Evolutionary conservation across 2,888 invertebrate species (phyloP), one percentile per base, ranked within the genome.

Genomic region (Ormyrus labotus): DNA sequence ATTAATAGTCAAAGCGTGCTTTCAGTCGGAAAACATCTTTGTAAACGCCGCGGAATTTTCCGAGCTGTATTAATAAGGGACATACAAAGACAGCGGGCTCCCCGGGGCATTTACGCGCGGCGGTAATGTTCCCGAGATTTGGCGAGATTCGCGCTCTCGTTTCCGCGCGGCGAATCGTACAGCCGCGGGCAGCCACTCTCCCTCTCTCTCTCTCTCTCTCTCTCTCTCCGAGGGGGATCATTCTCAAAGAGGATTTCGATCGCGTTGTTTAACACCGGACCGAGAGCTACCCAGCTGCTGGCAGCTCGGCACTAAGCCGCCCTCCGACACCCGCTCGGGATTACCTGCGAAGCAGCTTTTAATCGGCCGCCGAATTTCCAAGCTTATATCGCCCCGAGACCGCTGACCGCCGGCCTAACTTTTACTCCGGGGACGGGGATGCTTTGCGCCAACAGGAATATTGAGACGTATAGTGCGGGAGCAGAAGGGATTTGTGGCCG

Each of bases 211-310:
- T 13, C 13, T 13, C 13, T 13, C 13, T 13, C 13, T 13, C 13
- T 13, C 13, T 13, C 13, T 13, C 13, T 79, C 58, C 61, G 11
- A 48, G 34, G 19, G 82, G 69, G 69, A 78, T 81, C 74, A 81
- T 82, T 82, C 81, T 81, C 81, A 80, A 83, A 83, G 82, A 84
- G 84, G 83, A 83, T 84, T 84, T 83, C 81, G 82, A 82, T 81
- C 58, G 69, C 83, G 77, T 81, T 82, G 84, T 83, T 83, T 76
- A 83, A 84, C 83, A 83, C 74, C 79, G 72, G 13, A 50, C 78
- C 61, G 69, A 63, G 63, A 60, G 50, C 51, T 9, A 45, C 19
- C 6, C 9, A 6, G 53, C 60, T 45, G 53, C 60, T 45, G 11
- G 11, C 13, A 19, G 63, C 11, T 6, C 34, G 71, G 48, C 0